Evolutionary conservation across 2,888 invertebrate genomes (phyloP).

Genomic region (Pogonocherus hispidulus): DNA sequence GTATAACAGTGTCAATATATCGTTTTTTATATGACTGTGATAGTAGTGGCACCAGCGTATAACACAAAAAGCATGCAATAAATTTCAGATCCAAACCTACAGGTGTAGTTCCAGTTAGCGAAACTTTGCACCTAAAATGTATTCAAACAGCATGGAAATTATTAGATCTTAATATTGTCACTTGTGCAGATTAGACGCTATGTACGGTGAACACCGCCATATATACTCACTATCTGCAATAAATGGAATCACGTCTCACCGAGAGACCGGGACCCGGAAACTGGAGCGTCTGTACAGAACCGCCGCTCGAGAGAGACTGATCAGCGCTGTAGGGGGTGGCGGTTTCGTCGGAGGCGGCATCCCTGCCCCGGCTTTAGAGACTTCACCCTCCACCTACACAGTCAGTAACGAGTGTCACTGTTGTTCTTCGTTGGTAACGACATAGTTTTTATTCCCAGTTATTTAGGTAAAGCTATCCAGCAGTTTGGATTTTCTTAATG

Average conservation of each 20-base stretch:
- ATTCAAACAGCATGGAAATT: constrained; percentile 2
- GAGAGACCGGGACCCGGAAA: constrained; percentile 30
- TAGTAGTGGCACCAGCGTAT: no score
- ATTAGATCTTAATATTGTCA: background rate
- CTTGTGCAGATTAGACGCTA: background rate
- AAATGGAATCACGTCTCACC: constrained; percentile 23
- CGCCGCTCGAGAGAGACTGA: constrained; percentile 48
- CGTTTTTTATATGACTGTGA: no score
- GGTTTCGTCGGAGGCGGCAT: constrained; percentile 26
- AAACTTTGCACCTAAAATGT: background rate
- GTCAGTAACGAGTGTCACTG: constrained; percentile 11
- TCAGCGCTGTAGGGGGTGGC: constrained; percentile 44
- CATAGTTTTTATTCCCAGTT: background rate
- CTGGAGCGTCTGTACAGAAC: constrained; percentile 41
- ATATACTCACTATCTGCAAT: constrained; percentile 17
- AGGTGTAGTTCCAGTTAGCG: background rate
- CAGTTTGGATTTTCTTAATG: background rate
- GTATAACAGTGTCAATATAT: no score
- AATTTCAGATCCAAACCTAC: background rate
- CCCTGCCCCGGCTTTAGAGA: constrained; percentile 32
- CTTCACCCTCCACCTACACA: constrained; percentile 32
- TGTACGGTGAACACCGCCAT: constrained; percentile 16
- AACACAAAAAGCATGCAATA: background rate
- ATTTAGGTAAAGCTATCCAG: background rate
- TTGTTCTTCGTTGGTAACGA: background rate